Percentiles rank a stretch among this genome's conserved stretches.
phyloP scores from a whole-genome alignment of 2,797 vertebrate species.

The Gouania willdenowi region DNA sequence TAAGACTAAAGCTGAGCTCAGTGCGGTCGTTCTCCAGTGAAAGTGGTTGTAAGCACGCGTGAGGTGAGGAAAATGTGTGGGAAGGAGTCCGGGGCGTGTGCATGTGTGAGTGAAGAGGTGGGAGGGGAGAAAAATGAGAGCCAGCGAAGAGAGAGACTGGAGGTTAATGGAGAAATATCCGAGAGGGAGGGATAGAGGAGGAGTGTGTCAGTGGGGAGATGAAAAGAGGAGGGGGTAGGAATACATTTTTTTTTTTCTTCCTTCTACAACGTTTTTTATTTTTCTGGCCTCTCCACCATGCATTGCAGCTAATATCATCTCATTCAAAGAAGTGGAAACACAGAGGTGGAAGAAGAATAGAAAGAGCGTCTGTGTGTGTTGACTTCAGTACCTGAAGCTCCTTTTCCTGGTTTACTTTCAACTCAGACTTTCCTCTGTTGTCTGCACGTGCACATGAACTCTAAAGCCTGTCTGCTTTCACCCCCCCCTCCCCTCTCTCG shows the following conservation, averaged over 20 bases:
- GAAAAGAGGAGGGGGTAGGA: constrained; percentile 58
- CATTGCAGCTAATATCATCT: constrained; percentile 50
- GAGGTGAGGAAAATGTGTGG: constrained; percentile 58
- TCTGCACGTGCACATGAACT: constrained; percentile 81
- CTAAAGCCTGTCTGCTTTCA: constrained; percentile 74
- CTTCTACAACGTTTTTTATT: constrained; percentile 29
- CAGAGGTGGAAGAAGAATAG: constrained; percentile 30
- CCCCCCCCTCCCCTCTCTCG: constrained; percentile 47
- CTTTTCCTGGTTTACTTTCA: constrained; percentile 70
- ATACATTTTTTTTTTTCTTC: constrained; percentile 49
- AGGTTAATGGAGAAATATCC: constrained; percentile 65
- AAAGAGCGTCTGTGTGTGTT: constrained; percentile 49
- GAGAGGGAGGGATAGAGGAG: constrained; percentile 73
- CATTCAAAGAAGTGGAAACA: constrained; percentile 16
- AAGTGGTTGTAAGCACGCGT: constrained; percentile 63
- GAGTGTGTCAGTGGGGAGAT: constrained; percentile 65
- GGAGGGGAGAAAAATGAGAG: constrained; percentile 71
- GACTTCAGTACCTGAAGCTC: constrained; percentile 49
- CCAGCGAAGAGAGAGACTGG: constrained; percentile 40
- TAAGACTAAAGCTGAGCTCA: constrained; percentile 36
- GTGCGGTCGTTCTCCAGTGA: constrained; percentile 58
- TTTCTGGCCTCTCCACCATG: constrained; percentile 30
- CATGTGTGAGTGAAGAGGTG: constrained; percentile 66
- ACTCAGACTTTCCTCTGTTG: constrained; percentile 65
- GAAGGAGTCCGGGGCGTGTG: constrained; percentile 66